Evolutionary conservation across 1,140 invertebrate genomes (phyloP).

Genomic region (Drosophila erecta): DNA sequence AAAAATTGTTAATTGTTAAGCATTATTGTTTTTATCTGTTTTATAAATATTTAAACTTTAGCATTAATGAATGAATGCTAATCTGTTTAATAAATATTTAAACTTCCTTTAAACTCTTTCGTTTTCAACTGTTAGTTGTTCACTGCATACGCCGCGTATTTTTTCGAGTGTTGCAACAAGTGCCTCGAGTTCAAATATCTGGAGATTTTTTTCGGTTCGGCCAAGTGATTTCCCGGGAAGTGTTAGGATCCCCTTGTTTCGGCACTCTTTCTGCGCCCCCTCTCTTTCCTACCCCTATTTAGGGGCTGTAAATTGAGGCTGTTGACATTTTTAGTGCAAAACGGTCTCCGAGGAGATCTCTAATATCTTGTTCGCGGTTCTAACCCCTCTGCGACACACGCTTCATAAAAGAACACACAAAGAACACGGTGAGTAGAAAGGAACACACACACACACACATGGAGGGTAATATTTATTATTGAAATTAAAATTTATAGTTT

Average conservation of each 20-base stretch:
- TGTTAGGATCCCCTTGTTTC: slow-evolving; percentile 68
- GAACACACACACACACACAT: slow-evolving; percentile 5
- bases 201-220: slow-evolving; percentile 26
- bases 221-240: slow-evolving; percentile 71
- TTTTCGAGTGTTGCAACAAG: slow-evolving; percentile 39
- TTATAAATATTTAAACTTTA: too few relatives aligned
- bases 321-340: slow-evolving; percentile 78
- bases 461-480: slow-evolving; percentile 41
- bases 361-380: slow-evolving; percentile 57
- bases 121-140: too few relatives aligned
- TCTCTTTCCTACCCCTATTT: slow-evolving; percentile 10
- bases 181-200: slow-evolving; percentile 30
- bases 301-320: slow-evolving; percentile 63
- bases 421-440: background rate
- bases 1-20: too few relatives aligned
- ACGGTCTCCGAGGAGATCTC: slow-evolving; percentile 36
- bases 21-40: too few relatives aligned
- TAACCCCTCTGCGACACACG: slow-evolving; percentile 11
- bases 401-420: background rate
- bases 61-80: too few relatives aligned
- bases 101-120: too few relatives aligned
- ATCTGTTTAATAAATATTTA: too few relatives aligned
- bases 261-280: slow-evolving; percentile 27
- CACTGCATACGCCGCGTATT: too few relatives aligned
- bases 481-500: slow-evolving; percentile 54